Evolutionary conservation across 2,113 vertebrate species (phyloP), one percentile per base, ranked within the genome.

Genomic region (Synodontis membranacea): DNA sequence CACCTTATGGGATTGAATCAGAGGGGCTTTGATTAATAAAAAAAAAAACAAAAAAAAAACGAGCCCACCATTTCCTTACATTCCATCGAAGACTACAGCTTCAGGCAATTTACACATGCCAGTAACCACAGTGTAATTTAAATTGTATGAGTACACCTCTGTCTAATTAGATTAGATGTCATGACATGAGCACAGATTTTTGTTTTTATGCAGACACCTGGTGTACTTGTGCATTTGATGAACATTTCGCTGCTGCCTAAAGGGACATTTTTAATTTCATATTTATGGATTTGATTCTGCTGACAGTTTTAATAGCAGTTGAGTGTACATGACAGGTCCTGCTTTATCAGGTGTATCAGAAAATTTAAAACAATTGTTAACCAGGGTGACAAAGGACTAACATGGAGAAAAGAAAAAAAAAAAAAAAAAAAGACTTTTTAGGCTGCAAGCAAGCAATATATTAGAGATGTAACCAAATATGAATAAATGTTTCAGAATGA

Each of bases 111-210:
- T 62, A 42, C 85, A 56, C 39, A 48, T 6, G 6, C 66, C n/a
- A 44, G 46, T 25, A 28, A 60, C 17, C 11, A 15, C 54, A 31
- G 21, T n/a, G 4, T 74, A n/a, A 74, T 86, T 82, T 66, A 86
- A 74, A 82, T 44, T 48, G 84, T 78, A 84, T 82, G 85, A 66
- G 48, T 58, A 84, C 82, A 86, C 86, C 86, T 80, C 83, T 72
- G 88, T 72, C 84, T 86, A 80, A 76, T 87, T 80, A 84, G 84
- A 89, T 84, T 37, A 89, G 70, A 85, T 82, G 86, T 44, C 78
- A 82, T 58, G 46, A 66, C 78, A 82, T 58, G 46, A 66, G 46
- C 14, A 11, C 44, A 37, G 75, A 58, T 44, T 28, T 78, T 50
- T 78, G 28, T 50, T 78, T 50, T 58, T 14, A 80, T 58, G 52